Conservation (phyloP, 2,113 vertebrate species). For the Myiozetetes cayanensis region DNA sequence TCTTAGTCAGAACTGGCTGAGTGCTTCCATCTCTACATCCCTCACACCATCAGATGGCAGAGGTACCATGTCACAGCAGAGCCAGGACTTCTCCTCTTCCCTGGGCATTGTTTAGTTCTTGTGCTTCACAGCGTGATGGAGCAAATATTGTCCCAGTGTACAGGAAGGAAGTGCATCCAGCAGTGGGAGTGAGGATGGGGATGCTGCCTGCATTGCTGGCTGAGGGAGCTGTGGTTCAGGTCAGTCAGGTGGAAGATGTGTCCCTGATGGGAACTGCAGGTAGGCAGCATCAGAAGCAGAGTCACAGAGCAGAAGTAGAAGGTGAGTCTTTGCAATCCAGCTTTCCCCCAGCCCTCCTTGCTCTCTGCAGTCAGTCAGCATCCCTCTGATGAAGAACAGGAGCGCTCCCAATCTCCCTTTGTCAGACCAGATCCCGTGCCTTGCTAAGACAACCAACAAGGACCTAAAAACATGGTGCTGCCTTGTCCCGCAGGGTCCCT, state of each 20-base stretch:
- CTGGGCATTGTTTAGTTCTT: neutral
- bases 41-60: neutral
- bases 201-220: neutral
- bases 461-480: neutral
- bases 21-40: neutral
- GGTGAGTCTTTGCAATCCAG: neutral
- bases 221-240: neutral
- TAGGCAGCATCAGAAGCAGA: neutral
- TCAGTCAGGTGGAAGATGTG: neutral
- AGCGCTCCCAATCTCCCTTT: neutral
- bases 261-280: neutral
- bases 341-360: neutral
- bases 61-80: neutral
- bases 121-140: neutral
- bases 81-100: neutral
- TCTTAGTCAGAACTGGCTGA: neutral
- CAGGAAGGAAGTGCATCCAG: neutral
- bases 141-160: neutral
- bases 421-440: neutral
- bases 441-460: neutral
- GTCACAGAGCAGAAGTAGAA: neutral
- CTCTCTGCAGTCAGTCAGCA: neutral
- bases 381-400: neutral
- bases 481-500: slow-evolving; percentile 80
- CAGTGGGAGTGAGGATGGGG: neutral